phyloP scores from a whole-genome alignment of 2,797 vertebrate species.

The Nothura maculosa region DNA sequence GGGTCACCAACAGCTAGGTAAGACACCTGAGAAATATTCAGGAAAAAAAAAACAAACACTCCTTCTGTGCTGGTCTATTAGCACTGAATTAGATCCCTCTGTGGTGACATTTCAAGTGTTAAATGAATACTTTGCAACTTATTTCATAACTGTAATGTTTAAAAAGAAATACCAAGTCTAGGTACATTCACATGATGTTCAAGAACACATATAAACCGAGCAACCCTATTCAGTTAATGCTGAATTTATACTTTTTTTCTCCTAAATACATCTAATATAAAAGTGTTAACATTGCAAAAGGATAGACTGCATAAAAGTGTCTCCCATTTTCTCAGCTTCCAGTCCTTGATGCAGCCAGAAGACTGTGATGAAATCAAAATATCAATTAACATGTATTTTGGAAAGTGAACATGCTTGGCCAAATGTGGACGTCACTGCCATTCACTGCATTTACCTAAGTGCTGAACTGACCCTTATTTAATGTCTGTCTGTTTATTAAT shows the following conservation, averaged over 20 bases:
- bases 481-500: conserved; percentile 43
- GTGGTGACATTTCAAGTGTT: neutral
- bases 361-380: neutral
- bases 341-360: neutral
- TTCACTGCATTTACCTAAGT: conserved; percentile 17
- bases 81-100: conserved; percentile 31
- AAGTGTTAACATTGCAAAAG: neutral
- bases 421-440: neutral
- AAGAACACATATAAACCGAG: neutral
- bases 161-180: neutral
- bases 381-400: neutral
- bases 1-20: neutral
- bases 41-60: neutral
- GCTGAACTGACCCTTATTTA: conserved; percentile 1
- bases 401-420: neutral
- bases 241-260: neutral
- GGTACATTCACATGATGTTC: neutral
- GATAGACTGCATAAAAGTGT: neutral
- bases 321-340: neutral
- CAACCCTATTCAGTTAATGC: neutral
- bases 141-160: neutral
- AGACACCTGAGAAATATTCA: neutral
- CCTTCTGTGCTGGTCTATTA: neutral
- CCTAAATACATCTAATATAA: neutral
- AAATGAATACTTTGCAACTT: neutral